Percentiles rank a stretch among this genome's conserved stretches.
phyloP scores from a whole-genome alignment of 2,888 invertebrate genomes.

The Cerceris ruficornis region DNA sequence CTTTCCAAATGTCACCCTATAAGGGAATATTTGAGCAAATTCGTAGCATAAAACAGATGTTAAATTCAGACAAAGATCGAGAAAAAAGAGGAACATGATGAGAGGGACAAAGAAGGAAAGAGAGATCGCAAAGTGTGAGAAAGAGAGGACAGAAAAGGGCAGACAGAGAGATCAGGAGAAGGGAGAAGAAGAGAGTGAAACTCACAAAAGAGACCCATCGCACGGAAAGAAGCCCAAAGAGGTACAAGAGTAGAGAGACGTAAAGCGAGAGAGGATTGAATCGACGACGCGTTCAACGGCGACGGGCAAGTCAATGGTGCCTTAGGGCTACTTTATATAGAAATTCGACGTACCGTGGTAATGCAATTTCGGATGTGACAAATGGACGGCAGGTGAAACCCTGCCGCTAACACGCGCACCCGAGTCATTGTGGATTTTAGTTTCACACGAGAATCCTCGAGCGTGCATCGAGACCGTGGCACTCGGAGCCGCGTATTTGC shows the following conservation, averaged over 20 bases:
- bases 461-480: conserved; percentile 27
- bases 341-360: conserved; percentile 64
- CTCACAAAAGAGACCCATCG: not conserved
- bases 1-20: too few species aligned
- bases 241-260: conserved; percentile 20
- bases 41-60: too few species aligned
- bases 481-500: conserved; percentile 17
- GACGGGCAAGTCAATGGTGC: conserved; percentile 59
- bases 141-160: too few species aligned
- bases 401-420: too few species aligned
- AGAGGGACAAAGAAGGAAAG: too few species aligned
- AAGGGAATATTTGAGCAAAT: too few species aligned
- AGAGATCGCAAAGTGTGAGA: too few species aligned
- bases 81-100: too few species aligned
- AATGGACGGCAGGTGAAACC: conserved; percentile 64
- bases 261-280: conserved; percentile 25
- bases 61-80: too few species aligned
- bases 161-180: too few species aligned
- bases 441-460: conserved; percentile 19
- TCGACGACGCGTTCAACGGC: conserved; percentile 50
- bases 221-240: not conserved
- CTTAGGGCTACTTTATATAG: conserved; percentile 62
- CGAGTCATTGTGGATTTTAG: conserved; percentile 42
- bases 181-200: too few species aligned
- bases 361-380: conserved; percentile 67